Base-by-base conservation (phyloP, 2,888 invertebrate species). In the Agrochola lota region DNA sequence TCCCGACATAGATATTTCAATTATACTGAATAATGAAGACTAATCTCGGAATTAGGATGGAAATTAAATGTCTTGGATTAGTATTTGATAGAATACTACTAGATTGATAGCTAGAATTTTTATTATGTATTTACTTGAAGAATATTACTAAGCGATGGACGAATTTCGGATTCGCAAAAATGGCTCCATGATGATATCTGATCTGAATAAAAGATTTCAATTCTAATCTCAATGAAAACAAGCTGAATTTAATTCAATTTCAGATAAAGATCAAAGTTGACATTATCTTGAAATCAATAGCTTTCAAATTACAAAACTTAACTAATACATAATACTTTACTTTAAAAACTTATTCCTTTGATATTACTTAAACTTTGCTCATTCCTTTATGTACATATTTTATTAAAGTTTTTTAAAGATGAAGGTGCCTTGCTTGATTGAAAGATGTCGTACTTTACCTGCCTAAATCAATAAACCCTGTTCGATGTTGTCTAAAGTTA, bases 341-440 rank as follows among this genome's bases (percentile, higher is more conserved):
- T 57, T 77, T n/a, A 7, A 46, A 62, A 67, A 62, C 6, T 59
- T 67, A 52, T 76, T 76, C 43, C 69, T 78, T 71, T 46, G 57
- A 35, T n/a, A 68, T 52, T 59, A 67, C 59, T 69, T 66, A 63
- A 78, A 78, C n/a, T 74, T 74, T 59, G 43, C 55, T 63, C 49
- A 72, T 81, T 74, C 52, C 57, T 70, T 80, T 80, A 77, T 71
- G 85, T 81, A 75, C 71, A 80, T 84, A 77, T 75, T 77, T 77
- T 81, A 73, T 66, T 62, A n/a, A 85, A 79, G 66, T 81, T 79
- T 71, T 68, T 63, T 46, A 70, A 81, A 75, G 75, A 30, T 81
- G 67, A 46, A 26, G 60, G 20, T 40, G 26, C 57, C 11, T 64
- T 40, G 5, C 20, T 86, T 70, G 68, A 68, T 85, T 82, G 30